Base-by-base conservation (phyloP, 2,888 invertebrate species). In the Oscheius myriophilus region DNA sequence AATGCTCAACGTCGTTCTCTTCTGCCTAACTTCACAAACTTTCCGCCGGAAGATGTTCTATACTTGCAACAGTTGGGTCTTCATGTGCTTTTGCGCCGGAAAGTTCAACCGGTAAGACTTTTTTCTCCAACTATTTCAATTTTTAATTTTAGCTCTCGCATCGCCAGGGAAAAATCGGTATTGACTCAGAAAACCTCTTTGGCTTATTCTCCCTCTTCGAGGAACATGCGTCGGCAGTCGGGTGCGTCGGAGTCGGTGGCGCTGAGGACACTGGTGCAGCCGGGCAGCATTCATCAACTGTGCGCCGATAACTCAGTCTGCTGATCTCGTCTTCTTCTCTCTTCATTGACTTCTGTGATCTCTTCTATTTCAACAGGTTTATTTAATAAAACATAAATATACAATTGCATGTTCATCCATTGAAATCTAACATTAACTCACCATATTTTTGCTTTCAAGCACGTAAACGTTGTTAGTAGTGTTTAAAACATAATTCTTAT, bases 1-100 rank as follows among this genome's bases (percentile, higher is more conserved):
- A 69, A 84, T 83, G 75, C 75, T 84, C 41, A 84, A 84, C 69
- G 82, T 84, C 58, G 78, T 83, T 1, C 75, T 84, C 18, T 82
- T 84, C 72, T 84, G 84, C 55, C 70, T 84, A 41, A 79, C 80
- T 6, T 84, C 84, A 3, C 75, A 81, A 26, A 78, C 81, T 1
- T 84, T 84, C 78, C 80, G 84, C 1, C 61, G 78, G 1, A 74
- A 82, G 6, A 69, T 84, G 33, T 68, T 79, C 63, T 61, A 62
- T 42, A 76, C 77, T 16, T 78, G 73, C 41, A 65, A 74, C 18
- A 75, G 67, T 61, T 77, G 77, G 77, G 67, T 66, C 51, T 65
- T 67, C 25, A 43, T 70, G 42, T 23, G 75, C 33, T 71, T 75
- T 46, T 72, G 69, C 43, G 42, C 52, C 14, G 59, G 42, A 9